Evolutionary conservation across 2,888 invertebrate genomes (phyloP).

Genomic region (Argyresthia goedartella): DNA sequence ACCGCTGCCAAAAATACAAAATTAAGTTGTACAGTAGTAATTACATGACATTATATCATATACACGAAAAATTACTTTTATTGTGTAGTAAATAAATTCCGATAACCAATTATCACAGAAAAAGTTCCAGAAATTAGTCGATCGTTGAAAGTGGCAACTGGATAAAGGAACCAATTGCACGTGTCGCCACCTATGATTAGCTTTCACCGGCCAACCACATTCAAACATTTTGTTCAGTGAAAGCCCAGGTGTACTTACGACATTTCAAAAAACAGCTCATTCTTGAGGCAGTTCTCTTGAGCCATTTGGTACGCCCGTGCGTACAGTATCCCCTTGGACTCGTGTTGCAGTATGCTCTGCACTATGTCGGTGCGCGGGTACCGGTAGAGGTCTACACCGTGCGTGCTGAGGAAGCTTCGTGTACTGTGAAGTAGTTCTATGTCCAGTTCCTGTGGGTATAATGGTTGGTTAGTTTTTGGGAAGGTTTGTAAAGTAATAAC

Average conservation of each 20-base stretch:
- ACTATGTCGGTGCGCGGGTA: conserved; percentile 75
- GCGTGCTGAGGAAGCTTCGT: conserved; percentile 71
- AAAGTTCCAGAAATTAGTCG: too few species aligned
- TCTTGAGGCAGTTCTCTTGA: conserved; percentile 42
- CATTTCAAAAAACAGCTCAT: conserved; percentile 74
- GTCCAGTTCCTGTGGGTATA: conserved; percentile 43
- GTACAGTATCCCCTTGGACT: conserved; percentile 69
- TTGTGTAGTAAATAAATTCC: too few species aligned
- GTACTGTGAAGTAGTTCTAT: conserved; percentile 61
- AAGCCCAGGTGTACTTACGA: conserved; percentile 41
- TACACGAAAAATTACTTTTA: too few species aligned
- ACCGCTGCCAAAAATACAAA: too few species aligned
- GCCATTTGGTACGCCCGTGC: conserved; percentile 68
- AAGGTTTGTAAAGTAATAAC: background rate
- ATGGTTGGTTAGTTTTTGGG: background rate
- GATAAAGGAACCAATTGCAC: too few species aligned
- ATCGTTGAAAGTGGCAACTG: too few species aligned
- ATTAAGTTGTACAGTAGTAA: too few species aligned
- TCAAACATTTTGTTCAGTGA: too few species aligned
- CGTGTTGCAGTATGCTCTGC: conserved; percentile 77
- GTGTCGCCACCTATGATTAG: too few species aligned
- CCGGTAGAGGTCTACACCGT: conserved; percentile 73
- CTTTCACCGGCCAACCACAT: too few species aligned
- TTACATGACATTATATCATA: too few species aligned
- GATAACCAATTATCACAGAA: too few species aligned